phyloP scores from a whole-genome alignment of 2,113 vertebrate species.

The Psittacula cyanocephala region DNA sequence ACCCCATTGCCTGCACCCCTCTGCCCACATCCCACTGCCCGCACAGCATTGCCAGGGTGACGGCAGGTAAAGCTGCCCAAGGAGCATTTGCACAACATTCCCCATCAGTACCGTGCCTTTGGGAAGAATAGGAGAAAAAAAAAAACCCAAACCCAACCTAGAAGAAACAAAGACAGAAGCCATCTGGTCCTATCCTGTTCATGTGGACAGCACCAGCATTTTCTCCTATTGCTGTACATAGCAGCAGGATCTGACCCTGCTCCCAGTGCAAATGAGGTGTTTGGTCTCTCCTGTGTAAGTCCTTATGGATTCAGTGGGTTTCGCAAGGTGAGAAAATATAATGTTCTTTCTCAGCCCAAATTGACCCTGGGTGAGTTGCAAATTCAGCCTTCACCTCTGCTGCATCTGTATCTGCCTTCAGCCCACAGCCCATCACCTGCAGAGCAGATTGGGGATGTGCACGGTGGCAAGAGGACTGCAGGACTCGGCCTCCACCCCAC shows the following conservation, averaged over 20 bases:
- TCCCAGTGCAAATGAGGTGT: not conserved
- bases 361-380: not conserved
- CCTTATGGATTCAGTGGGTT: not conserved
- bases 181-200: not conserved
- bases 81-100: not conserved
- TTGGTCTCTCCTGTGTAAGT: not conserved
- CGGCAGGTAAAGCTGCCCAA: not conserved
- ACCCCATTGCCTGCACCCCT: not conserved
- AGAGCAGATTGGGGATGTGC: fast-evolving
- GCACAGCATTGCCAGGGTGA: fast-evolving
- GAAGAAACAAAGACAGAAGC: not conserved
- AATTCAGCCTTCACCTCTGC: not conserved
- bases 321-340: not conserved
- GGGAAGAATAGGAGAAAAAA: not conserved
- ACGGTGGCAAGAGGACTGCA: not conserved
- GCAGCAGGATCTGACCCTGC: not conserved
- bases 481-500: not conserved
- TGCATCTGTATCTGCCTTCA: not conserved
- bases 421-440: not conserved
- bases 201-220: fast-evolving
- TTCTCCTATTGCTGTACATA: not conserved
- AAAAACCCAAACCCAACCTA: fast-evolving
- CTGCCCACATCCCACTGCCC: not conserved
- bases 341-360: not conserved
- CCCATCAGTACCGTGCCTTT: not conserved